These are phyloP conservation scores for Imbricaverruca yamaguchii DNA, from an alignment of 2,888 invertebrate species.

Conservation along the genomic window DNA sequence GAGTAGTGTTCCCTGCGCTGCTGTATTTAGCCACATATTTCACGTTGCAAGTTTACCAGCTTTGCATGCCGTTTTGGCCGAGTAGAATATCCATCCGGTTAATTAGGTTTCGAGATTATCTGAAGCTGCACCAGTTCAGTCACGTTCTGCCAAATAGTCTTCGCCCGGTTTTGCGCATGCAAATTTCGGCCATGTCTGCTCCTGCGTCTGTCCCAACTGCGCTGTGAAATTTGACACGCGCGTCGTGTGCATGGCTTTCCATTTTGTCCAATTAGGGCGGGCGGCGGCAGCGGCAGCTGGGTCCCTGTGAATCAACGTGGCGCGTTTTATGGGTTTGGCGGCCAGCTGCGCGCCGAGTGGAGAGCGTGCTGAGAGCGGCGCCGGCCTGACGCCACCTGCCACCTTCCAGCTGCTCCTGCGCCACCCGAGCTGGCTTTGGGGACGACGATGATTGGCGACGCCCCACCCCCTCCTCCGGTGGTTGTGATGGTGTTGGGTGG, in stretches of 20 bases:
- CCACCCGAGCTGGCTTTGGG: not conserved
- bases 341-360: not conserved
- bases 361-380: not conserved
- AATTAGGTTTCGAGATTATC: no score
- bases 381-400: not conserved
- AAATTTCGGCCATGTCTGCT: no score
- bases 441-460: not conserved
- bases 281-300: not conserved
- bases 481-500: no score
- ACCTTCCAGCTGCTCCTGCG: not conserved
- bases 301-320: not conserved
- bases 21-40: no score
- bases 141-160: no score
- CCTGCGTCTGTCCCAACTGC: not conserved
- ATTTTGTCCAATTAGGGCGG: slow-evolving; percentile 1
- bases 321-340: not conserved
- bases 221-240: not conserved
- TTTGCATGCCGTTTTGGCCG: no score
- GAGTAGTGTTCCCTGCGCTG: no score
- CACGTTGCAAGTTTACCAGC: no score
- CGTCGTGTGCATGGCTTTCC: not conserved
- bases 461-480: not conserved
- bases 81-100: no score
- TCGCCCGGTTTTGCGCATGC: no score
- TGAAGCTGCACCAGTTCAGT: no score